Evolutionary conservation across 1,140 invertebrate genomes (phyloP).

Genomic region (Megalopta genalis): DNA sequence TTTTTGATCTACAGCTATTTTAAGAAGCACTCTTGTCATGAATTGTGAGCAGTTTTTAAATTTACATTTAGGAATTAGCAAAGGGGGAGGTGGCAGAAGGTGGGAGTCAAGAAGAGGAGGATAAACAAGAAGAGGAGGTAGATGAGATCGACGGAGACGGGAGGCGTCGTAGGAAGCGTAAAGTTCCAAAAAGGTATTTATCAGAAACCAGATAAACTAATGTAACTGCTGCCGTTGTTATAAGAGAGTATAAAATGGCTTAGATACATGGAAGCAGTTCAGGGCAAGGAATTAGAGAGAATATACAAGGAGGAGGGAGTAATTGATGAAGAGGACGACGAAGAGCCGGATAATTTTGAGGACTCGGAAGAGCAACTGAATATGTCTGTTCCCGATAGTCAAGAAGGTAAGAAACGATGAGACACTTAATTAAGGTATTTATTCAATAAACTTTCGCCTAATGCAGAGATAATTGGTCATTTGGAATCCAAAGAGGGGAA

Average conservation of each 20-base stretch:
- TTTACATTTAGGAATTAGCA: conserved; percentile 51
- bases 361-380: conserved; percentile 60
- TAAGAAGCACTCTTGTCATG: too few species aligned
- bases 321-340: conserved; percentile 82
- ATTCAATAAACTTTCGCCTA: background rate
- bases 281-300: conserved; percentile 87
- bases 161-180: conserved; percentile 82
- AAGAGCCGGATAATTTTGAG: conserved; percentile 61
- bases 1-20: background rate
- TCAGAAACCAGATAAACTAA: background rate
- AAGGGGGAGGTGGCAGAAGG: conserved; percentile 68
- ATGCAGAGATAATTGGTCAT: conserved; percentile 84
- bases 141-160: conserved; percentile 81
- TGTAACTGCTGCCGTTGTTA: conserved; percentile 14
- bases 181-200: conserved; percentile 82
- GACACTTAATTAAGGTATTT: background rate
- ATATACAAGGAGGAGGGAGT: conserved; percentile 87
- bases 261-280: conserved; percentile 85
- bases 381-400: conserved; percentile 67
- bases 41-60: background rate
- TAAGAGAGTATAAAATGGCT: conserved; percentile 26
- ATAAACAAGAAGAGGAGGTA: conserved; percentile 77
- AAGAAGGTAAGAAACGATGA: conserved; percentile 66
- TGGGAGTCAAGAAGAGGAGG: conserved; percentile 74
- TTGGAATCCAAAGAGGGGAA: conserved; percentile 82